Base-by-base conservation (phyloP, 2,113 vertebrate species). In the Leucoraja erinaceus region DNA sequence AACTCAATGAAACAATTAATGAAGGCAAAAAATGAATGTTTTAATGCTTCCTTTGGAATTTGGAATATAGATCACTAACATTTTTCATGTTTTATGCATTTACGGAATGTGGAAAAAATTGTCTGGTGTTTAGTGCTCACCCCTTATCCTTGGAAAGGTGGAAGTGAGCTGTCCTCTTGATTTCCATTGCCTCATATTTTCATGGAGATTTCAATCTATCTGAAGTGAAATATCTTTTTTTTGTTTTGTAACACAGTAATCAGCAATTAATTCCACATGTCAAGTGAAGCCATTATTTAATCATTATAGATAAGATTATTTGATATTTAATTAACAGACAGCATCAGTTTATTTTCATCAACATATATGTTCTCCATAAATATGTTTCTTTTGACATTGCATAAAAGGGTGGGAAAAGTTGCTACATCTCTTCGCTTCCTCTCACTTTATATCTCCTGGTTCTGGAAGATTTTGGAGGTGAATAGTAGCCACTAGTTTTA, bases 221-320 rank as follows among this genome's bases (percentile, higher is more conserved):
- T 66, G 25, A 59, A 88, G 10, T 84, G 81, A 84, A 61, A 31
- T 31, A 63, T 88, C 14, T 33, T 31, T 4, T 12, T 7, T 61
- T 14, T 63, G n/a, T 86, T 86, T 5, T 59, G 56, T 56, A 12
- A 8, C n/a, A 18, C 59, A 31, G 11, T 63, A 88, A 88, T 88
- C 25, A 88, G 16, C n/a, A 31, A 61, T 88, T 63, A 28, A 88
- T 33, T 63, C 4, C 59, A 18, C 59, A 63, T 16, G 11, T 88
- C 83, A 88, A 88, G 83, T 10, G 0, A 12, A 61, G 61, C 5
- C 10, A 5, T 86, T 61, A 59, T 61, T 61, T 61, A 63, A 63
- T 86, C 56, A n/a, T 86, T n/a, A n/a, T 86, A 56, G 83, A 63
- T 86, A 86, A 86, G 59, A 88, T 88, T 88, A 88, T 63, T n/a